These are phyloP conservation scores for Pipistrellus kuhlii DNA, from an alignment of 2,797 vertebrate species.

Conservation along the genomic window DNA sequence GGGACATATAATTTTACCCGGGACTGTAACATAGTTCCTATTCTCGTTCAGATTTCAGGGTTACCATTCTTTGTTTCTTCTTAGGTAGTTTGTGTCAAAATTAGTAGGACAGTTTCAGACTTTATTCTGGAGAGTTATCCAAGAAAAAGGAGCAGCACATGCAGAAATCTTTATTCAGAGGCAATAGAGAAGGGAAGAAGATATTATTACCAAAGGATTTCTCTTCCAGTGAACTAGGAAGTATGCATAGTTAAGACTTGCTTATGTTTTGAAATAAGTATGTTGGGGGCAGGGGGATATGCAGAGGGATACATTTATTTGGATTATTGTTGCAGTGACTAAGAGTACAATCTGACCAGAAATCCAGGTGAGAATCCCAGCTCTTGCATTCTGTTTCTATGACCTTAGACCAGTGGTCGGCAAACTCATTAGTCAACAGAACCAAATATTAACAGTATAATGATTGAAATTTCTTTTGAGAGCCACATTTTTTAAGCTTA, in stretches of 20 bases:
- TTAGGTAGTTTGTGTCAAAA: not conserved
- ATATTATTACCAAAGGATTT: slow-evolving; percentile 12
- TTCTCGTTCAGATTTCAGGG: not conserved
- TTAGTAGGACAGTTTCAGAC: not conserved
- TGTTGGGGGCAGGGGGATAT: not conserved
- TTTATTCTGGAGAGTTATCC: not conserved
- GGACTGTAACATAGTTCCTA: too few relatives aligned
- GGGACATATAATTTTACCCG: not conserved
- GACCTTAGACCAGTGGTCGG: not conserved
- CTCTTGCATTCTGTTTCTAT: not conserved
- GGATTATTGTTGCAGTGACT: not conserved
- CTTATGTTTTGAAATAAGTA: not conserved
- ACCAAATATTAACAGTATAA: too few relatives aligned
- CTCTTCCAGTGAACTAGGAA: not conserved
- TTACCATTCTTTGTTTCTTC: not conserved
- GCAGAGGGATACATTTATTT: not conserved
- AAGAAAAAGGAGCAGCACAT: not conserved
- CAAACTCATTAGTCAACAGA: too few relatives aligned
- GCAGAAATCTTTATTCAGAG: not conserved
- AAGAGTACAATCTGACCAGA: not conserved
- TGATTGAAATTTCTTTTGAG: too few relatives aligned
- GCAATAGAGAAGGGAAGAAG: not conserved
- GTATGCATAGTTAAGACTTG: not conserved
- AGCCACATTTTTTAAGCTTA: too few relatives aligned
- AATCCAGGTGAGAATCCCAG: not conserved